Conservation (phyloP, 2,888 invertebrate species). For the Orgyia antiqua region DNA sequence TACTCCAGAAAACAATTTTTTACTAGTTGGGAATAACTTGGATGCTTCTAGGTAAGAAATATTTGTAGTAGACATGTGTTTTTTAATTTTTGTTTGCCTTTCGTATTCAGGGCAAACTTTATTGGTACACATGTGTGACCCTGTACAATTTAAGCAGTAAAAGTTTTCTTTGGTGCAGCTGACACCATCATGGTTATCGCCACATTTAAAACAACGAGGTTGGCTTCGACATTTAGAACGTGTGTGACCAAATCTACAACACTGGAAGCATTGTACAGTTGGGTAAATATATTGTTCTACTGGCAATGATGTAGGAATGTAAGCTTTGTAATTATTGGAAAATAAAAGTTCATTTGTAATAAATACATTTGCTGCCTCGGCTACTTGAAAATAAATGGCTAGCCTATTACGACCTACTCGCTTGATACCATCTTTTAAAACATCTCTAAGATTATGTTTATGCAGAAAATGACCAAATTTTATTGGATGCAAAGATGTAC, state of each 20-base stretch:
- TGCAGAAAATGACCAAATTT: no score
- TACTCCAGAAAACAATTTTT: no score
- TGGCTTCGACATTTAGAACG: not conserved
- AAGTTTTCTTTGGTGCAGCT: not conserved
- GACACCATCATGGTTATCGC: not conserved
- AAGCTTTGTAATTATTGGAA: no score
- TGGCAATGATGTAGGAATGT: conserved; percentile 2
- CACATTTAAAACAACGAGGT: not conserved
- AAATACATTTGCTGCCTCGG: no score
- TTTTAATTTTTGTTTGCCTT: not conserved
- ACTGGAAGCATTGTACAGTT: not conserved
- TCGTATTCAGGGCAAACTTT: not conserved
- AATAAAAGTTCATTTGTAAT: no score
- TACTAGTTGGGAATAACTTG: no score
- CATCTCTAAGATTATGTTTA: no score
- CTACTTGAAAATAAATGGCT: no score
- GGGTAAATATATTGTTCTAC: not conserved
- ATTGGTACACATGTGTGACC: not conserved
- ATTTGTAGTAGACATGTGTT: not conserved
- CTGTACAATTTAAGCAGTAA: not conserved
- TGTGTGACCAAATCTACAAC: not conserved
- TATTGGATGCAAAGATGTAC: no score
- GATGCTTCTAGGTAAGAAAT: not conserved
- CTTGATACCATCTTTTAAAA: no score
- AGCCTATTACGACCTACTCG: no score